These are phyloP conservation scores for Atta colombica DNA, from an alignment of 1,140 invertebrate species.

Conservation along the genomic window DNA sequence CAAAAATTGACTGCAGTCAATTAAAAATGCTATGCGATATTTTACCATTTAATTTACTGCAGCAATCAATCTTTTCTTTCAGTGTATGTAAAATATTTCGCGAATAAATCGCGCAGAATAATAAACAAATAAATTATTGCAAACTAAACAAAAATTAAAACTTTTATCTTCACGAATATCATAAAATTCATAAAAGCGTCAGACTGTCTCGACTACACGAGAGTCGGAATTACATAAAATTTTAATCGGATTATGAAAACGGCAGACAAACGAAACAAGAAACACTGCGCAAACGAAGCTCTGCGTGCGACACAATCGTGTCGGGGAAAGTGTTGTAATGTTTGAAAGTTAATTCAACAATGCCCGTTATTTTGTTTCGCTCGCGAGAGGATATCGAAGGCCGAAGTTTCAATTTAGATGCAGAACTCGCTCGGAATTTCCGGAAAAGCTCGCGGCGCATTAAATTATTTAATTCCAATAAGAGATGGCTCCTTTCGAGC, in stretches of 20 bases:
- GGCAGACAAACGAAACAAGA: constrained; percentile 36
- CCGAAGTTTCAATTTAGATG: constrained; percentile 65
- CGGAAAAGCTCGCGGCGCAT: constrained; percentile 54
- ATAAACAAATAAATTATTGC: neutral
- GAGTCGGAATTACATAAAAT: constrained; percentile 29
- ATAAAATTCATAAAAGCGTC: constrained; percentile 4
- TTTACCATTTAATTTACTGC: too few species aligned
- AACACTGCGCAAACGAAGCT: neutral
- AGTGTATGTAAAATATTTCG: neutral
- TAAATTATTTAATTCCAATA: constrained; percentile 70
- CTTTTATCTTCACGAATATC: neutral
- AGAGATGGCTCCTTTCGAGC: constrained; percentile 19
- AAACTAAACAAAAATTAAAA: constrained; percentile 18
- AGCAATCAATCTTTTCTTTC: too few species aligned
- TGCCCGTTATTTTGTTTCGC: constrained; percentile 26
- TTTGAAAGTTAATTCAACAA: constrained; percentile 54
- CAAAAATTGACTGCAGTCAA: too few species aligned
- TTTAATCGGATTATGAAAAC: constrained; percentile 49
- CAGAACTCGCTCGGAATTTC: constrained; percentile 32
- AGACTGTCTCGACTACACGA: neutral
- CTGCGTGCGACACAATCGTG: neutral
- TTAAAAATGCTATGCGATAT: too few species aligned
- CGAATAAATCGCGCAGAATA: neutral
- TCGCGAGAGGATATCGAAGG: constrained; percentile 37
- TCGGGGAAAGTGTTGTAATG: constrained; percentile 12